Evolutionary conservation across 2,888 invertebrate species (phyloP).

Genomic region (Melinaea marsaeus): DNA sequence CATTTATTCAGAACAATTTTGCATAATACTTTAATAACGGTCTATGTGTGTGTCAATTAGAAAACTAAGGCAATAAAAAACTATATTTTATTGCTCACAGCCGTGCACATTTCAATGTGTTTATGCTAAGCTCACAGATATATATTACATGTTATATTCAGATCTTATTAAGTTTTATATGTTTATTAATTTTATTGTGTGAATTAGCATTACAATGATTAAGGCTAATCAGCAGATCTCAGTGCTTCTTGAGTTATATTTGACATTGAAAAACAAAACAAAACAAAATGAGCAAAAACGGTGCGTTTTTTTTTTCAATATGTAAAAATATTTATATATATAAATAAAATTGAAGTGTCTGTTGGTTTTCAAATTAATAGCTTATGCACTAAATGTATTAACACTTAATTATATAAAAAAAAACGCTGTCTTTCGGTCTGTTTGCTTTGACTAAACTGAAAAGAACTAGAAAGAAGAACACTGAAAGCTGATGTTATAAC

Average conservation of each 20-base stretch:
- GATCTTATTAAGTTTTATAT: slow-evolving; percentile 7
- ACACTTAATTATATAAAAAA: too few species aligned
- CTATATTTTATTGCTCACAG: slow-evolving; percentile 25
- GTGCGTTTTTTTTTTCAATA: not conserved
- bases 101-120: slow-evolving; percentile 23
- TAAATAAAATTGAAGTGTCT: too few species aligned
- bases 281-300: too few species aligned
- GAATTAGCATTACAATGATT: not conserved
- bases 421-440: too few species aligned
- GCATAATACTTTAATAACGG: slow-evolving; percentile 12
- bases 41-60: slow-evolving; percentile 25
- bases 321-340: not conserved
- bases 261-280: too few species aligned
- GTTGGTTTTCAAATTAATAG: not conserved
- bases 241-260: too few species aligned
- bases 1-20: slow-evolving; percentile 3
- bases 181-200: slow-evolving; percentile 8
- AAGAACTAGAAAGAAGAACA: not conserved
- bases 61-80: slow-evolving; percentile 28
- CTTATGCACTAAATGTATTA: not conserved
- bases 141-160: slow-evolving; percentile 17
- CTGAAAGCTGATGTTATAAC: not conserved
- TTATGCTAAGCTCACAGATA: slow-evolving; percentile 28
- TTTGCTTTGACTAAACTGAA: not conserved
- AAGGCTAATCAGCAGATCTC: too few species aligned